Evolutionary conservation across 2,113 vertebrate genomes (phyloP).

Genomic region (Nasalis larvatus): DNA sequence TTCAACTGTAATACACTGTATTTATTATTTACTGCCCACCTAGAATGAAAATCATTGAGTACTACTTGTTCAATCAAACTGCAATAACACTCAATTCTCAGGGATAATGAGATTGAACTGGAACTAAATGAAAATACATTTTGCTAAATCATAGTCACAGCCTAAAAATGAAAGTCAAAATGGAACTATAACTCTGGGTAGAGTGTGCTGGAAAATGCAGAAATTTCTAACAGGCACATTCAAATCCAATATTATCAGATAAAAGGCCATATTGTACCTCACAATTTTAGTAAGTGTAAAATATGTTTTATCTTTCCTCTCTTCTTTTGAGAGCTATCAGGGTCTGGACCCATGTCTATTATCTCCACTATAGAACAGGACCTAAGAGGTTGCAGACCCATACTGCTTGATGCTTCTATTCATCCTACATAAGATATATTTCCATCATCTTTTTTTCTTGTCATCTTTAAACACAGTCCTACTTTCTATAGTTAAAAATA

Average conservation of each 20-base stretch:
- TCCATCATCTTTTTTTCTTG: not conserved
- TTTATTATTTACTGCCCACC: not conserved
- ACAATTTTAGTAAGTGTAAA: not conserved
- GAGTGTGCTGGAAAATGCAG: not conserved
- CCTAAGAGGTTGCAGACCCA: not conserved
- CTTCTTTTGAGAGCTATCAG: not conserved
- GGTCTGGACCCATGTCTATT: no score
- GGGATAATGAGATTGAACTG: constrained; percentile 5
- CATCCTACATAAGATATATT: not conserved
- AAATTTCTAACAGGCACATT: not conserved
- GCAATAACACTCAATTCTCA: not conserved
- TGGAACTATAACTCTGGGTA: not conserved
- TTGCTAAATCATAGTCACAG: not conserved
- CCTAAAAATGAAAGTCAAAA: not conserved
- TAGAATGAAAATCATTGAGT: not conserved
- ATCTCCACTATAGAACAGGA: not conserved
- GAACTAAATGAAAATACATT: not conserved
- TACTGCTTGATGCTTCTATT: not conserved
- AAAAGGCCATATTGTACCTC: not conserved
- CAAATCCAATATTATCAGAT: not conserved
- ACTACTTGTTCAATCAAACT: not conserved
- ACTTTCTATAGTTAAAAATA: not conserved
- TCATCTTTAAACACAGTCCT: not conserved
- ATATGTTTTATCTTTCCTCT: not conserved
- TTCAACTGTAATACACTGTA: not conserved